Evolutionary conservation across 1,140 invertebrate genomes (phyloP).

Genomic region (Chionoecetes opilio): DNA sequence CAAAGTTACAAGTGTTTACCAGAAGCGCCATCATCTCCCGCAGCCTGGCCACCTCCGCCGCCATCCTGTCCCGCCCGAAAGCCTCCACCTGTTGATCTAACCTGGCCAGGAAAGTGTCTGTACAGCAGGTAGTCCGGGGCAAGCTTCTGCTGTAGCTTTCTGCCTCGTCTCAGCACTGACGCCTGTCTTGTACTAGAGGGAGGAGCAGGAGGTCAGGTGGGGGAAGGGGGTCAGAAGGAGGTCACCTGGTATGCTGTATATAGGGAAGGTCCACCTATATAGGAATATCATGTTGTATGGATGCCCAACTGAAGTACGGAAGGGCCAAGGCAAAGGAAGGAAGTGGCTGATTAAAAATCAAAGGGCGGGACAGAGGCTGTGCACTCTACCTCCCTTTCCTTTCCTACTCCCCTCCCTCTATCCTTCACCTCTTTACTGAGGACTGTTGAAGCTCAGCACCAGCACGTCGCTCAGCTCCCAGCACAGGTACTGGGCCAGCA

Average conservation of each 20-base stretch:
- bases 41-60: constrained; percentile 63
- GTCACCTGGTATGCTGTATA: too few relatives aligned
- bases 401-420: too few relatives aligned
- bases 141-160: constrained; percentile 54
- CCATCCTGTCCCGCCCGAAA: constrained; percentile 76
- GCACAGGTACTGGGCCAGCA: constrained; percentile 84
- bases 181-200: constrained; percentile 43
- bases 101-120: constrained; percentile 66
- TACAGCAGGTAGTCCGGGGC: constrained; percentile 75
- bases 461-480: constrained; percentile 85
- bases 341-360: too few relatives aligned
- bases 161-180: neutral
- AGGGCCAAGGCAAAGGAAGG: too few relatives aligned
- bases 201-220: neutral
- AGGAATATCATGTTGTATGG: too few relatives aligned
- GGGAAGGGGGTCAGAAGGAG: neutral
- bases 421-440: constrained; percentile 73
- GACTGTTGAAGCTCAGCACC: constrained; percentile 83
- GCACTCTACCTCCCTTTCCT: too few relatives aligned
- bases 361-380: too few relatives aligned
- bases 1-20: constrained; percentile 48
- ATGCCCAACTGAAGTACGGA: too few relatives aligned
- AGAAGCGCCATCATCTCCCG: constrained; percentile 33
- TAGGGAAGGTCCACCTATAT: too few relatives aligned
- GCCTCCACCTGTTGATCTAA: constrained; percentile 69